These are phyloP conservation scores for Crambe crambe DNA, from an alignment of 37 sponge, comb jelly and placozoan genomes.

Conservation along the genomic window DNA sequence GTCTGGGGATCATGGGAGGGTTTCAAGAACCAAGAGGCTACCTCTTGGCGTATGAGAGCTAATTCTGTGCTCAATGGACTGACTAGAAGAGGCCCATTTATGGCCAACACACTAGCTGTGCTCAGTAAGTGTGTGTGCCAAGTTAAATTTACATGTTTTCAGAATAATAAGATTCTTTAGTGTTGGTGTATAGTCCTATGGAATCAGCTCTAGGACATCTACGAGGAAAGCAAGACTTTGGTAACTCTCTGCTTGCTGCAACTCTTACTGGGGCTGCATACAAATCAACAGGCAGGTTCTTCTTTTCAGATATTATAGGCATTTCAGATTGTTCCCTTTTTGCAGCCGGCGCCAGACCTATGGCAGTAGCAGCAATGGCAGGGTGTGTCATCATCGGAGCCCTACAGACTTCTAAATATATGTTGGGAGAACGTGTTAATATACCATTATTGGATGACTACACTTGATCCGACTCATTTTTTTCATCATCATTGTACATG, in stretches of 20 bases:
- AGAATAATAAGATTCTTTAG: no score
- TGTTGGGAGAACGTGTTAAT: constrained; percentile 10
- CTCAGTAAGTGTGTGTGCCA: constrained; percentile 42
- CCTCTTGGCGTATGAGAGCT: constrained; percentile 26
- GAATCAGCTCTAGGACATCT: constrained; percentile 42
- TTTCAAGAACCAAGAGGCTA: constrained; percentile 34
- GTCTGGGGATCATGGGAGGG: constrained; percentile 72
- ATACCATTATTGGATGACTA: background rate
- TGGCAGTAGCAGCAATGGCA: constrained; percentile 38
- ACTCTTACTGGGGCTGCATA: constrained; percentile 66
- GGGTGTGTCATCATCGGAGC: constrained; percentile 57
- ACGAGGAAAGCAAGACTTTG: constrained; percentile 53
- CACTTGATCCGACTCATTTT: no score
- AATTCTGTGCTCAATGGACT: constrained; percentile 66
- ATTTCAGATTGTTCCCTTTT: background rate
- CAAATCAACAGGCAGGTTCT: constrained; percentile 69
- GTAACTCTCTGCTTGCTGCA: constrained; percentile 68
- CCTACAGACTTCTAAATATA: background rate
- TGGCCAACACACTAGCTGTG: constrained; percentile 70
- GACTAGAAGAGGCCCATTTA: constrained; percentile 77
- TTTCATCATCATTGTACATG: no score
- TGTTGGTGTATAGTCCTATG: constrained; percentile 66
- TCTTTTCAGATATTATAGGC: background rate
- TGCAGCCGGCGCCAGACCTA: constrained; percentile 57
- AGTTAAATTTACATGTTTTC: no score